Conservation (phyloP, 2,888 invertebrate species). For the Lasiommata megera region DNA sequence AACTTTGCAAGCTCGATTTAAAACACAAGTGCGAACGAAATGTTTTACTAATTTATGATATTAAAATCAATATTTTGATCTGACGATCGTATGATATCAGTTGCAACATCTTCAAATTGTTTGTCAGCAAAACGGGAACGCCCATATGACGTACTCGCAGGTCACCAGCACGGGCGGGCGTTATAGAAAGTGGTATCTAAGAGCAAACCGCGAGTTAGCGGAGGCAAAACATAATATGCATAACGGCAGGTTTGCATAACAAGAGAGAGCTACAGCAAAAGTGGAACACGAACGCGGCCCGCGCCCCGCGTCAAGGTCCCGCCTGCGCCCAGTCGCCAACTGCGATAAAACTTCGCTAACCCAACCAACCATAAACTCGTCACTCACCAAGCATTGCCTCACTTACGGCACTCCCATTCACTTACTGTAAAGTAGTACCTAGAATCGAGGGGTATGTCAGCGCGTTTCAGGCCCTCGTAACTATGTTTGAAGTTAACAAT, state of each 20-base stretch:
- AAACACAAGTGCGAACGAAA: not conserved
- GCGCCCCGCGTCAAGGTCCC: conserved; percentile 65
- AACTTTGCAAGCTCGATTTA: too few relatives aligned
- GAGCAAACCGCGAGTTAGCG: conserved; percentile 60
- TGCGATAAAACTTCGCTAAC: conserved; percentile 19
- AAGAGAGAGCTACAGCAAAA: conserved; percentile 77
- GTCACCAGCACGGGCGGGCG: conserved; percentile 38
- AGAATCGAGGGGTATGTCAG: not conserved
- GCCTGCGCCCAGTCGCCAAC: conserved; percentile 14
- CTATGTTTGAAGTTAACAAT: too few relatives aligned
- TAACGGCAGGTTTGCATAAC: conserved; percentile 79
- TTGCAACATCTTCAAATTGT: conserved; percentile 1
- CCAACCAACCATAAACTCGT: conserved; percentile 23
- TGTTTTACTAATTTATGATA: too few relatives aligned
- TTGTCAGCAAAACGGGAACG: conserved; percentile 25
- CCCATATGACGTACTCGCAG: conserved; percentile 4
- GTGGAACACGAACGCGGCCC: conserved; percentile 68
- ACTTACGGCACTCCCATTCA: not conserved
- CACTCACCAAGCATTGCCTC: conserved; percentile 16
- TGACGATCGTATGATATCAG: too few relatives aligned
- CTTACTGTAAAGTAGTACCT: not conserved
- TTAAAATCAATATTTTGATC: too few relatives aligned
- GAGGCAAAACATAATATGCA: conserved; percentile 74
- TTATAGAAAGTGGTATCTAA: conserved; percentile 68
- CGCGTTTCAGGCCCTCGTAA: not conserved